These are phyloP conservation scores for Psilanteris sp. DNA, from an alignment of 1,140 invertebrate genomes.

Conservation along the genomic window DNA sequence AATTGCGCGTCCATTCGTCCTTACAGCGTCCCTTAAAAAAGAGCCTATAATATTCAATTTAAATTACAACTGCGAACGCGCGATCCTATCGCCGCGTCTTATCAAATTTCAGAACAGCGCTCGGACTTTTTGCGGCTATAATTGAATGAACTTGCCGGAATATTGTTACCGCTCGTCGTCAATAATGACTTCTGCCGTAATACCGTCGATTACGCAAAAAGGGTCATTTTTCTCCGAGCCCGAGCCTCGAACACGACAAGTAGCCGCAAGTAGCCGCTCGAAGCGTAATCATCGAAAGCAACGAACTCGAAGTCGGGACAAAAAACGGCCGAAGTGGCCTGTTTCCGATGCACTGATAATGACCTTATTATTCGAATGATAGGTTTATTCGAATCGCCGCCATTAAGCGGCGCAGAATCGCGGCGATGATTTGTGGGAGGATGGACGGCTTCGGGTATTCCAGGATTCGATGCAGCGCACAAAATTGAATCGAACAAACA, in stretches of 20 bases:
- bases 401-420: conserved; percentile 35
- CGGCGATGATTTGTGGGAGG: conserved; percentile 20
- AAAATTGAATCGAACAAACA: too few relatives aligned
- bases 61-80: conserved; percentile 1
- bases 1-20: too few relatives aligned
- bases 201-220: conserved; percentile 43
- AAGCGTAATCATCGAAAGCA: conserved; percentile 43
- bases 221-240: conserved; percentile 9
- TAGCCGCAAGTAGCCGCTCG: conserved; percentile 38
- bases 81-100: background rate
- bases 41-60: conserved; percentile 7
- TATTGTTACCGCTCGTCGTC: conserved; percentile 32
- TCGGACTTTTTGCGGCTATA: conserved; percentile 18
- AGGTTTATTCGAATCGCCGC: conserved; percentile 42
- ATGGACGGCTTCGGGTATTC: too few relatives aligned
- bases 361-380: conserved; percentile 54
- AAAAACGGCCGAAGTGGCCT: conserved; percentile 27
- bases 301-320: conserved; percentile 25
- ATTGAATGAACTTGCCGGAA: conserved; percentile 35
- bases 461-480: too few relatives aligned
- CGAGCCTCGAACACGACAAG: conserved; percentile 15
- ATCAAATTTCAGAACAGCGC: conserved; percentile 26
- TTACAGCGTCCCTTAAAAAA: too few relatives aligned
- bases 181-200: conserved; percentile 41
- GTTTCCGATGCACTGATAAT: conserved; percentile 39